A percentile compares a stretch with the other conserved stretches of the same genome.
Evolutionary conservation across 2,888 invertebrate genomes (phyloP).

Genomic region (Anoplius nigerrimus): DNA sequence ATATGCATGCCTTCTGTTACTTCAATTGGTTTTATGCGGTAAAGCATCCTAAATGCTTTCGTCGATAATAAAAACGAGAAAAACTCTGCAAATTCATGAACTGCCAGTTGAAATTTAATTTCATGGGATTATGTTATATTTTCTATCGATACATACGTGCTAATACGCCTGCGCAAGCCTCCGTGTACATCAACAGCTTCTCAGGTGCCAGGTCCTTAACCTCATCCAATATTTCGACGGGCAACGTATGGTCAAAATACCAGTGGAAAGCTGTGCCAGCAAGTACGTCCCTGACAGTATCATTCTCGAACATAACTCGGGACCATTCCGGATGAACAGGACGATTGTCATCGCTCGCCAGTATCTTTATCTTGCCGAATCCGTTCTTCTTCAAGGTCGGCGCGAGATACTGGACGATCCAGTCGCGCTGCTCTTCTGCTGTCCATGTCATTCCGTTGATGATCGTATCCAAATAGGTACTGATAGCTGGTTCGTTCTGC

Average conservation of each 20-base stretch:
- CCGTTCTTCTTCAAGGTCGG: slow-evolving; percentile 80
- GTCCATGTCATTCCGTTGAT: slow-evolving; percentile 89
- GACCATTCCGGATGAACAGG: slow-evolving; percentile 81
- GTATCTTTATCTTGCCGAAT: slow-evolving; percentile 80
- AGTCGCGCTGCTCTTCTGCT: slow-evolving; percentile 79
- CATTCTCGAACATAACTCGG: slow-evolving; percentile 69
- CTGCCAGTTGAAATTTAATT: too few species aligned
- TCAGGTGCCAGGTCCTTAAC: slow-evolving; percentile 80
- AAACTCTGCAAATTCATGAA: too few species aligned
- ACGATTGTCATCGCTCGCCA: slow-evolving; percentile 87
- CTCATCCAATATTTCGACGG: slow-evolving; percentile 78
- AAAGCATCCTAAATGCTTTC: too few species aligned
- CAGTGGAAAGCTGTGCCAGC: slow-evolving; percentile 90
- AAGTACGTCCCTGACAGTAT: slow-evolving; percentile 78
- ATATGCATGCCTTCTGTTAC: too few species aligned
- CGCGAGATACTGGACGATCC: slow-evolving; percentile 84
- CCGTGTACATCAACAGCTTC: slow-evolving; percentile 87
- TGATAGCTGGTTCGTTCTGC: slow-evolving; percentile 90
- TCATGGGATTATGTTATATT: too few species aligned
- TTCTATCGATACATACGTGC: slow-evolving; percentile 9
- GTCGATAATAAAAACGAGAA: too few species aligned
- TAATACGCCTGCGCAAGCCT: slow-evolving; percentile 83
- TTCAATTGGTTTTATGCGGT: too few species aligned
- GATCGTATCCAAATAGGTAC: slow-evolving; percentile 76
- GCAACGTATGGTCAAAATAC: slow-evolving; percentile 83